Base-by-base conservation (phyloP, 1,140 invertebrate genomes). In the Dendroctonus ponderosae region DNA sequence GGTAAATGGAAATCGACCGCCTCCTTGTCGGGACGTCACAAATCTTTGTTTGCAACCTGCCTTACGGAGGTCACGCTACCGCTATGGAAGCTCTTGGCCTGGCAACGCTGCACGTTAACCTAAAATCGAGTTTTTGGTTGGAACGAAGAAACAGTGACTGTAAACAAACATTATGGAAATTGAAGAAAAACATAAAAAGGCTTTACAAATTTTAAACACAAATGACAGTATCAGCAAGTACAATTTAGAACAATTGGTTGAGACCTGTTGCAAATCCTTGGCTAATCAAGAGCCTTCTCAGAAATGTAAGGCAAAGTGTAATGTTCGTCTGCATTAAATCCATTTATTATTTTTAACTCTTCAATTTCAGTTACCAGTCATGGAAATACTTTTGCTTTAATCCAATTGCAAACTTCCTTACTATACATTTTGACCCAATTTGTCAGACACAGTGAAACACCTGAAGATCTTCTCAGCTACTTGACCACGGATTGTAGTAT, bases 341-440 rank as follows among this genome's bases (percentile, higher is more conserved):
- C 6, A 37, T 37, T 26, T 37, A 44, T 5, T 6, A 40, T 39
- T 64, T 51, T 11, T 11, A 3, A 51, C 38, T 40, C 66, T 49
- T 6, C 8, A 65, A 9, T 49, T 37, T n/a, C 42, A 39, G 8
- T 46, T 48, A 15, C 51, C 50, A 62, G 42, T 26, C 26, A 26
- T 2, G 26, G 26, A 26, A 3, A 26, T 26, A 26, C 26, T 26
- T 26, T 26, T 3, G 3, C 66, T 73, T 75, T 7, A 40, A 15
- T 11, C 14, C 53, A 77, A 68, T 67, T 66, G 57, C 75, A n/a
- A 69, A 60, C 61, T 81, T 12, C 72, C 59, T 61, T 83, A 26
- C 52, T 78, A 39, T 80, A 76, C 56, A 57, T 81, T 0, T 75
- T 80, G 5, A 66, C 81, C 41, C 79, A 84, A 72, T 76, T 79